Percentiles rank a stretch among this genome's conserved stretches.
These are phyloP conservation scores for Pseudonaja textilis DNA, from an alignment of 2,113 vertebrate genomes.

Conservation along the genomic window DNA sequence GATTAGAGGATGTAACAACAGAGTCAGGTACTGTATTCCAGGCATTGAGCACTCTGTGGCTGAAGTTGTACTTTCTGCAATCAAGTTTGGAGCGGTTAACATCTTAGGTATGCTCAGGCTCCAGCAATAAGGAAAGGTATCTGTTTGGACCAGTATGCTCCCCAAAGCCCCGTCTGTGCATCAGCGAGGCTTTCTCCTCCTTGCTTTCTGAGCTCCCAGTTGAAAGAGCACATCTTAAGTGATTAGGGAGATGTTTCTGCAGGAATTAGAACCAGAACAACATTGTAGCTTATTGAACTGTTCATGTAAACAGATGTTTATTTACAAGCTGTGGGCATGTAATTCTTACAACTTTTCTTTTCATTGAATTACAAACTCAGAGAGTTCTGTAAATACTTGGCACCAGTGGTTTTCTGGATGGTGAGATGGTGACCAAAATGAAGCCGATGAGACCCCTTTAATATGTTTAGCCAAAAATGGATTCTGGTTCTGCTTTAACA, in stretches of 20 bases:
- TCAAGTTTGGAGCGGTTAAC: too few species aligned
- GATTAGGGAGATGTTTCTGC: constrained; percentile 37
- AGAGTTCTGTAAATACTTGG: rapidly evolving
- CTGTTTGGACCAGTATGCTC: neutral
- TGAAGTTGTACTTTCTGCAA: too few species aligned
- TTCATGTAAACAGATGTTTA: neutral
- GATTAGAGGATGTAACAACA: too few species aligned
- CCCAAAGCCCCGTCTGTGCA: neutral
- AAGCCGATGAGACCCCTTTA: neutral
- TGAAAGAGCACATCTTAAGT: rapidly evolving
- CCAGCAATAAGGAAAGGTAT: neutral
- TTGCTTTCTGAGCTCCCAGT: neutral
- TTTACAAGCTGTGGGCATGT: neutral
- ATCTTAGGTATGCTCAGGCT: neutral
- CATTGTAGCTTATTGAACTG: neutral
- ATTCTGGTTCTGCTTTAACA: neutral
- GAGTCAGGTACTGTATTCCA: too few species aligned
- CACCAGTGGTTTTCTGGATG: rapidly evolving
- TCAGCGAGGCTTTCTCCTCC: neutral
- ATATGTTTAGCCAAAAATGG: too few species aligned
- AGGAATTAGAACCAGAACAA: neutral
- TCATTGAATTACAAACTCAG: neutral
- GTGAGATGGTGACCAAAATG: neutral
- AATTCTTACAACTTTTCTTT: neutral
- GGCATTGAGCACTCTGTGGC: too few species aligned